phyloP scores from a whole-genome alignment of 2,888 invertebrate species.

The Trichogramma evanescens region DNA sequence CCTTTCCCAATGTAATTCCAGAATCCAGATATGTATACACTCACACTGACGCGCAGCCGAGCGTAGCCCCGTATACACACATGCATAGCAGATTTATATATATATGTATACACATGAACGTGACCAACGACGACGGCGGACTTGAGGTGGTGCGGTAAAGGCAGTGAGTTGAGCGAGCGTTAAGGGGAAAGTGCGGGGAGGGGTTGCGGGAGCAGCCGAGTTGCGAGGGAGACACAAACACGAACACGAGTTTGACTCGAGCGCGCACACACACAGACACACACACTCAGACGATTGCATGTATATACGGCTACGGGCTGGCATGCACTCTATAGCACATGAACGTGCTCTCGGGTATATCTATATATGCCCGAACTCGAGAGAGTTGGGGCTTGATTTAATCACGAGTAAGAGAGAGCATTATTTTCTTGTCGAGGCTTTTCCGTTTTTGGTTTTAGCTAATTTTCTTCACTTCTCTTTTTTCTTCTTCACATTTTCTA shows the following conservation, averaged over 20 bases:
- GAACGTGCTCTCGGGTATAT: not conserved
- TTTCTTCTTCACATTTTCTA: too few relatives aligned
- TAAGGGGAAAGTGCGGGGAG: not conserved
- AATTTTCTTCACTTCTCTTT: too few relatives aligned
- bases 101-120: not conserved
- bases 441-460: slow-evolving; percentile 3
- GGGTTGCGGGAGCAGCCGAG: not conserved
- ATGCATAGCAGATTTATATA: not conserved
- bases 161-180: not conserved
- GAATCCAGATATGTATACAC: slow-evolving; percentile 14
- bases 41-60: not conserved
- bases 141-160: not conserved
- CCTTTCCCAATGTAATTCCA: slow-evolving; percentile 17
- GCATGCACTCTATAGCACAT: not conserved
- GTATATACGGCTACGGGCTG: not conserved
- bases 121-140: too few relatives aligned
- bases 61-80: not conserved
- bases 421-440: slow-evolving; percentile 19
- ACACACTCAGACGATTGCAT: not conserved
- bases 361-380: not conserved
- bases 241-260: not conserved
- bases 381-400: slow-evolving; percentile 18
- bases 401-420: slow-evolving; percentile 21
- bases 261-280: not conserved
- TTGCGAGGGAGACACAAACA: not conserved